Percentiles rank a stretch among this genome's conserved stretches.
These are phyloP conservation scores for Electrophaes corylata DNA, from an alignment of 2,888 invertebrate species.

Conservation along the genomic window DNA sequence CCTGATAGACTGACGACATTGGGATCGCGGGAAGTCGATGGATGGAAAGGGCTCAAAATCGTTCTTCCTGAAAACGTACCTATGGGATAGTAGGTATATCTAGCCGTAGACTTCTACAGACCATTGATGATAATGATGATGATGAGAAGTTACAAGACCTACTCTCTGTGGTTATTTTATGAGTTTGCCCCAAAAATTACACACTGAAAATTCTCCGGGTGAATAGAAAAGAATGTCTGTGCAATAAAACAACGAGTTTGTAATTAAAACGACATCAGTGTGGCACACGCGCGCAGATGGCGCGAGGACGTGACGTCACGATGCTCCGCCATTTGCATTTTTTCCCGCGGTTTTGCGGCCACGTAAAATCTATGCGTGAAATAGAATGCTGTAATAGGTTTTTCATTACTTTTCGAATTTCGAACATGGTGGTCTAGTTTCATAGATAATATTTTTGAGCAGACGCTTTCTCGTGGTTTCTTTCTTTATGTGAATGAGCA, in stretches of 20 bases:
- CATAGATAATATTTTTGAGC: background rate
- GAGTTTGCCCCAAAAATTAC: background rate
- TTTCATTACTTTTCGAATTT: slow-evolving; percentile 30
- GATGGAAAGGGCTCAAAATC: no score
- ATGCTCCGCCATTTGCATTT: slow-evolving; percentile 67
- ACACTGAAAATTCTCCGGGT: slow-evolving; percentile 6
- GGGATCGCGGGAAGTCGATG: no score
- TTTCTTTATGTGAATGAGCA: slow-evolving; percentile 6
- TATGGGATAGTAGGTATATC: no score
- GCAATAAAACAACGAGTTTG: slow-evolving; percentile 59
- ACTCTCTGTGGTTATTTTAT: background rate
- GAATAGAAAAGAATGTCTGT: slow-evolving; percentile 41
- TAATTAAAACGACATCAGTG: slow-evolving; percentile 66
- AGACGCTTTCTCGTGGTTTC: slow-evolving; percentile 7
- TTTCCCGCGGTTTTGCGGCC: slow-evolving; percentile 59
- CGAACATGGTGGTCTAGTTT: slow-evolving; percentile 15
- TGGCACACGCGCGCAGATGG: slow-evolving; percentile 53
- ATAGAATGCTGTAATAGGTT: slow-evolving; percentile 36
- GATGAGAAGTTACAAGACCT: background rate
- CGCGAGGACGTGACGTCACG: slow-evolving; percentile 68
- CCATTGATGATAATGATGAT: no score
- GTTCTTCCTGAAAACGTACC: no score
- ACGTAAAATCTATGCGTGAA: slow-evolving; percentile 40
- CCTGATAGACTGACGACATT: no score
- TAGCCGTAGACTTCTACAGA: no score